These are phyloP conservation scores for Decapterus maruadsi DNA, from an alignment of 2,797 vertebrate species.

Conservation along the genomic window DNA sequence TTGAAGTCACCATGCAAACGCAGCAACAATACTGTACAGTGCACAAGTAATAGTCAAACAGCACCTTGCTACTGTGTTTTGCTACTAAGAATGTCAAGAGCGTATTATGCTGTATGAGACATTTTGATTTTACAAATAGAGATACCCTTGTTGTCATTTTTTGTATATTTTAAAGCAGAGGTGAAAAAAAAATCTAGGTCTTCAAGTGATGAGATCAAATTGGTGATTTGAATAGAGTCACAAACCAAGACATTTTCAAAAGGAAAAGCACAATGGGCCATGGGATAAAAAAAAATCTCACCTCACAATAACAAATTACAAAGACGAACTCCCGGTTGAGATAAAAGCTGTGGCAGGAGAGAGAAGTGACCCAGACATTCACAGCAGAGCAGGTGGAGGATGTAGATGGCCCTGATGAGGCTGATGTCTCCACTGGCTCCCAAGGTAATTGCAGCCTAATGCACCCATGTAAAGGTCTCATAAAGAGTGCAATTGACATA, in stretches of 20 bases:
- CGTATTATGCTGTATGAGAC: slow-evolving; percentile 2
- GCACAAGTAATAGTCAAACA: slow-evolving; percentile 26
- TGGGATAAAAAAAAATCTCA: background rate
- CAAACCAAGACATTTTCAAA: background rate
- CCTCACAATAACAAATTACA: slow-evolving; percentile 2
- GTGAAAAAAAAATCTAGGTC: background rate
- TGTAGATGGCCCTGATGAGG: slow-evolving; percentile 43
- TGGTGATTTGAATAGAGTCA: slow-evolving; percentile 19
- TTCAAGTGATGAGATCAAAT: background rate
- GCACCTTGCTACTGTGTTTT: background rate
- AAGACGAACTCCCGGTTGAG: background rate
- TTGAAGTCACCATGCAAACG: slow-evolving; percentile 42
- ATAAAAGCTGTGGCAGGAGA: slow-evolving; percentile 11
- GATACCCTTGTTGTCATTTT: background rate
- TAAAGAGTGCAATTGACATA: slow-evolving; percentile 34
- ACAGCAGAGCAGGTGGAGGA: slow-evolving; percentile 33
- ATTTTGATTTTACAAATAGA: background rate
- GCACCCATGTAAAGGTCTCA: slow-evolving; percentile 51
- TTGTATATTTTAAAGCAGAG: background rate
- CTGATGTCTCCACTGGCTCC: slow-evolving; percentile 47
- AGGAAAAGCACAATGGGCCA: background rate
- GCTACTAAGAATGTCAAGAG: background rate
- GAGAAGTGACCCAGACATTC: slow-evolving; percentile 37
- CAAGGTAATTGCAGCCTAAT: slow-evolving; percentile 60
- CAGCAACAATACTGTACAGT: slow-evolving; percentile 25